Evolutionary conservation across 2,888 invertebrate species (phyloP), one percentile per base, ranked within the genome.

Genomic region (Idaea biselata): DNA sequence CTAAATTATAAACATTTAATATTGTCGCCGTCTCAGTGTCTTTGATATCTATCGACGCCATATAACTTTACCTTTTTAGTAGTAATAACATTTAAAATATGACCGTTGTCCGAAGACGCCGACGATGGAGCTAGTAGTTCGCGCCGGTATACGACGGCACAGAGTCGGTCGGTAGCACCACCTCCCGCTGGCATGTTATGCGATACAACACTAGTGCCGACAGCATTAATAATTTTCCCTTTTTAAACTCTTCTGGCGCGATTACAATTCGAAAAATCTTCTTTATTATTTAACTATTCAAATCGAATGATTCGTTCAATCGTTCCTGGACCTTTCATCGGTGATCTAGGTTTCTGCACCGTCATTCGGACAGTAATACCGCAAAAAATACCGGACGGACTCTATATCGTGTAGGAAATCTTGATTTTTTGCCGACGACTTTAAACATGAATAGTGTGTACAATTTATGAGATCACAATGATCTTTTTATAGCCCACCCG

Each of bases 391-490:
- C 89, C 89, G 90, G 89, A 89, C 89, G 87, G 81, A 83, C 78
- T 44, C 76, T 76, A 73, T 89, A 91, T 91, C 91, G 73, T 76
- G 82, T 87, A 91, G 89, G 90, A 90, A 90, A 91, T 91, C 89
- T 86, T 73, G 73, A 82, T 88, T 89, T 88, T 90, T 89, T 74
- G 44, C 70, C 78, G 80, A 80, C 73, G 73, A 81, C 77, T 80
- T 81, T 84, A 84, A 86, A 87, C 91, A 89, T 91, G 90, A 91
- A 91, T 90, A 90, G 90, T 88, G 83, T 81, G 81, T 87, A 89
- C 88, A 86, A 91, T 91, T 91, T 91, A 91, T 90, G 89, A 84
- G 87, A 89, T 90, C 88, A 87, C 86, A 88, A 80, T 84, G 84
- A 84, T 88, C 88, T 89, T 86, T 88, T 89, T 90, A 85, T 85